Base-by-base conservation (phyloP, 2,888 invertebrate species). In the Drosophila leonis region DNA sequence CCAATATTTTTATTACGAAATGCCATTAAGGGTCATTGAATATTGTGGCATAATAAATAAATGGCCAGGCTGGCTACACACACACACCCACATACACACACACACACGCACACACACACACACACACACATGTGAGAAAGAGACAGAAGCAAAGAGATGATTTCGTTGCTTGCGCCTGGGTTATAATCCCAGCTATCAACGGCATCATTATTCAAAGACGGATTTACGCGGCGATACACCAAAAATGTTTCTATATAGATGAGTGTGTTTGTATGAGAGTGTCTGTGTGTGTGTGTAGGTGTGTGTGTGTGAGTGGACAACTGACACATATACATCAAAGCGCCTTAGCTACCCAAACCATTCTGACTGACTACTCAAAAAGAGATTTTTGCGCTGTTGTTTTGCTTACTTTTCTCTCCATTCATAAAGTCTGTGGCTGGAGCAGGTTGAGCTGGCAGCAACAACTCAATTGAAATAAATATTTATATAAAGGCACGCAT, bases 1-100 rank as follows among this genome's bases (percentile, higher is more conserved):
- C 89, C 89, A 90, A 89, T 89, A 89, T 90, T 88, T 89, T 87
- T 83, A 85, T 88, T 85, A 90, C 82, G 85, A 82, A 90, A 87
- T 85, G 83, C 90, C 89, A 90, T 90, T 89, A 89, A 90, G 87
- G 87, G 88, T 82, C 89, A 89, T 88, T 88, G 88, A 90, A 87
- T 88, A 88, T 87, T 82, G 89, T 79, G 89, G 85, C 83, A 87
- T 89, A 87, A 87, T 87, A 87, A 86, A 87, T 84, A 87, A 84
- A 88, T 83, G 83, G 75, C 65, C 62, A 51, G 49, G 57, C 75
- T 61, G 51, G 42, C 63, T 41, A 66, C 41, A 69, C 54, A 65
- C 60, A 62, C 54, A 46, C 52, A 41, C 39, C 35, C 42, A 69
- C 54, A 54, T 39, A 41, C 41, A 52, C 48, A 56, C 54, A 54